Conservation (phyloP, 2,113 vertebrate genomes). For the Calonectris borealis region DNA sequence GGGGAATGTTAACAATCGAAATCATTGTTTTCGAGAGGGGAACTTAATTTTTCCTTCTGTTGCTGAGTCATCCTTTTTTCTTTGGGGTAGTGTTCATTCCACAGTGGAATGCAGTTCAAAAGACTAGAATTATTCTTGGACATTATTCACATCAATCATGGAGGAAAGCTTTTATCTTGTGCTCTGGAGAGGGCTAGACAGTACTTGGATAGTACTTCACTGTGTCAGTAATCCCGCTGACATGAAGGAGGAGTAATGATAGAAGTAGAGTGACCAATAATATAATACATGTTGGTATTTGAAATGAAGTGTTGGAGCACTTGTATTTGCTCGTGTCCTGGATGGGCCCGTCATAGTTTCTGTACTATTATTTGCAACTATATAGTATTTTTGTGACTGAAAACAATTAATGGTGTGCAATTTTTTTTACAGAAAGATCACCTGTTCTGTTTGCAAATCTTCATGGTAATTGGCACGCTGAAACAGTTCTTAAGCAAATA, state of each 20-base stretch:
- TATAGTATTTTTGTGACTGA: not conserved
- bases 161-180: not conserved
- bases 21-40: not conserved
- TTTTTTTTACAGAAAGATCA: not conserved
- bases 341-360: not conserved
- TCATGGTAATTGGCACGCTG: not conserved
- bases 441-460: not conserved
- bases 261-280: not conserved
- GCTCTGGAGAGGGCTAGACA: not conserved
- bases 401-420: not conserved
- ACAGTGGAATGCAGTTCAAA: not conserved
- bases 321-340: not conserved
- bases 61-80: accelerated
- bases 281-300: not conserved
- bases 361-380: not conserved
- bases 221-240: not conserved
- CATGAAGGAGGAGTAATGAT: not conserved
- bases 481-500: not conserved
- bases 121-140: not conserved
- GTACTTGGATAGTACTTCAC: not conserved
- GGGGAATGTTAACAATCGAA: not conserved
- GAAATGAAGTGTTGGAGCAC: not conserved
- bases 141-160: not conserved
- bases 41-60: not conserved
- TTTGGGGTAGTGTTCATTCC: not conserved